phyloP scores from a whole-genome alignment of 2,888 invertebrate species.

The Andrena chrysosceles region DNA sequence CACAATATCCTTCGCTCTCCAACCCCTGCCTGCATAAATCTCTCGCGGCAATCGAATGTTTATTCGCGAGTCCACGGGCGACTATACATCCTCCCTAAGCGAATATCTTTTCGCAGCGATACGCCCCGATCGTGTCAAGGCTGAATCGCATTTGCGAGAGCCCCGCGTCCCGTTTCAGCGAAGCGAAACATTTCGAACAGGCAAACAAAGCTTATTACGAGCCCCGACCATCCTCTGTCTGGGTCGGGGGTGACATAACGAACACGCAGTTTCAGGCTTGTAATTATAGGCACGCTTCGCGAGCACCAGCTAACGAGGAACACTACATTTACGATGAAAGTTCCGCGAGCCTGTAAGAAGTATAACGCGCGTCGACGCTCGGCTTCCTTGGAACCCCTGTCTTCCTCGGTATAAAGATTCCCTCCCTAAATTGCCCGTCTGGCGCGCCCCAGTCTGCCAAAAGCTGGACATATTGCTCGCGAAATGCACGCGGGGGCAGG shows the following conservation, averaged over 20 bases:
- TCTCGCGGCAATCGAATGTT: conserved; percentile 15
- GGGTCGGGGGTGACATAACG: conserved; percentile 4
- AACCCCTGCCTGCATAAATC: conserved; percentile 18
- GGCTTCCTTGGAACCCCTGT: conserved; percentile 1
- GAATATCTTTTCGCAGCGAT: conserved; percentile 21
- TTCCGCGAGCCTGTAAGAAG: conserved; percentile 46
- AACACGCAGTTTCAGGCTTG: conserved; percentile 21
- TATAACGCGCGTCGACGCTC: background rate
- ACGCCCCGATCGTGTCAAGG: conserved; percentile 29
- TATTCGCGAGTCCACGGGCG: conserved; percentile 23
- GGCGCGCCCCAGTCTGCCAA: too few relatives aligned
- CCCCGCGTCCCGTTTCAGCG: background rate
- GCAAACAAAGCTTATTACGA: conserved; percentile 14
- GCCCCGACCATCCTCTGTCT: background rate
- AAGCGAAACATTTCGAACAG: background rate
- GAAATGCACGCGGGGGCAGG: background rate
- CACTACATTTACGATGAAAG: conserved; percentile 47
- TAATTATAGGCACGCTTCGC: conserved; percentile 44
- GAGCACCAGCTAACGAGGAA: conserved; percentile 50
- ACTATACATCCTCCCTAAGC: conserved; percentile 1
- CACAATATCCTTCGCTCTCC: conserved; percentile 33
- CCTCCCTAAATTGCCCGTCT: background rate
- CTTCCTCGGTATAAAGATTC: conserved; percentile 21
- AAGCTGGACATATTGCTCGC: conserved; percentile 31
- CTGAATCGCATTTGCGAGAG: conserved; percentile 1